Evolutionary conservation across 2,113 vertebrate genomes (phyloP).

Genomic region (Numenius arquata): DNA sequence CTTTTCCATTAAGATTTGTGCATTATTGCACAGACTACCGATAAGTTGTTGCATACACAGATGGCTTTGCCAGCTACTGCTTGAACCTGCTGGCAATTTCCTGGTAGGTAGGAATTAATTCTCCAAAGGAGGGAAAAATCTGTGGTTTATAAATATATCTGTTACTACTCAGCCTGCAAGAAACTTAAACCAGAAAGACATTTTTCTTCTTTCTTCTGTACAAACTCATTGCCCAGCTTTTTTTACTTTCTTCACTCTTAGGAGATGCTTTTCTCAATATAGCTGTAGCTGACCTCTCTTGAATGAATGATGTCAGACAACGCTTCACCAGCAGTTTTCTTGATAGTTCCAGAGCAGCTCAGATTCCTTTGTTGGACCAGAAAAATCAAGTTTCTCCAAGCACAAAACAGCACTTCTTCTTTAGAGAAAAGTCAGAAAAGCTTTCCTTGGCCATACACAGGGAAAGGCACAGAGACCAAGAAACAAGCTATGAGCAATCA

Average conservation of each 20-base stretch:
- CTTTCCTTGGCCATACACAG: not conserved
- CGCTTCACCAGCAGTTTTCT: not conserved
- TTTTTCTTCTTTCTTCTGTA: not conserved
- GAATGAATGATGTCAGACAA: not conserved
- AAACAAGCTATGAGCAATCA: not conserved
- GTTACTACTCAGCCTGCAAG: not conserved
- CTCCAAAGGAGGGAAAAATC: not conserved
- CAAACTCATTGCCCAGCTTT: not conserved
- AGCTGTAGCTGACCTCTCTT: not conserved
- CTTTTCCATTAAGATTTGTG: slow-evolving; percentile 38
- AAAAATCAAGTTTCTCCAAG: not conserved
- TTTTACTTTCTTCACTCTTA: not conserved
- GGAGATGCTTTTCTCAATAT: not conserved
- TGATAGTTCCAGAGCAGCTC: not conserved
- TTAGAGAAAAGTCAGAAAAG: not conserved
- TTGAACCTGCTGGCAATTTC: slow-evolving; percentile 24
- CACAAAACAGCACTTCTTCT: not conserved
- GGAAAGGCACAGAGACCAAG: not conserved
- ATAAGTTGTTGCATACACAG: not conserved
- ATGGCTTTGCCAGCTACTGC: not conserved
- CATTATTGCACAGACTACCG: not conserved
- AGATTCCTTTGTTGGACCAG: not conserved
- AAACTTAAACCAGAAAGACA: not conserved
- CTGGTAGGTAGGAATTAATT: slow-evolving; percentile 22
- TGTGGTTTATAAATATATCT: not conserved